Base-by-base conservation (phyloP, 2,888 invertebrate species). In the Tipula lateralis region DNA sequence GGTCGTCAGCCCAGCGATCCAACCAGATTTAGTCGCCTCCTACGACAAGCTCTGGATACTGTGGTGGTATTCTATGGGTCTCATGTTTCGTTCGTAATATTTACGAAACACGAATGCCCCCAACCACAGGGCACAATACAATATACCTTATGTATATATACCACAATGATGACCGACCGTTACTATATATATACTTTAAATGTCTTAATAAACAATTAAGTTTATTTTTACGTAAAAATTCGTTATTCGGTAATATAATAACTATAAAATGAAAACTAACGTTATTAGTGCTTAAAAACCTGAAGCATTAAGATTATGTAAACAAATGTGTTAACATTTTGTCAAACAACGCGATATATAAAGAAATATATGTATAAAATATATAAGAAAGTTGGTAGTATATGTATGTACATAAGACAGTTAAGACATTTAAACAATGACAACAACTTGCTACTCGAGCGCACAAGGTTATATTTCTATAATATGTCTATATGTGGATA, bases 281-380 rank as follows among this genome's bases (percentile, higher is more conserved):
- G 66, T 66, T 66, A 66, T 66, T 66, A 66, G 66, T 66, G 66
- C 66, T 66, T 66, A 66, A 66, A 66, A 66, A 66, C 66, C 66
- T 66, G 66, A 66, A 66, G 66, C 66, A 66, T 66, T 66, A 66
- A 66, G 66, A 66, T 66, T 66, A 66, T 66, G 66, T 66, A 66
- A 66, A 66, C 66, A 66, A 66, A 66, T 66, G 24, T 66, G 66
- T 66, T 66, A 66, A 66, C 66, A 66, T 66, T 66, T 66, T 66
- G 66, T 66, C 66, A 66, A 66, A 24, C 66, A 24, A 66, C 66
- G 66, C 66, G 19, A 66, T 66, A 24, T 66, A 24, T 66, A 66
- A 66, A 66, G 66, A 66, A 66, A 66, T 66, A 66, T 50, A 36
- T 36, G 12, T 12, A 36, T 36, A 36, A n/a, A n/a, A 13, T 39